A percentile compares a stretch with the other conserved stretches of the same genome.
These are phyloP conservation scores for Ericerus pela DNA, from an alignment of 1,140 invertebrate species.

Conservation along the genomic window DNA sequence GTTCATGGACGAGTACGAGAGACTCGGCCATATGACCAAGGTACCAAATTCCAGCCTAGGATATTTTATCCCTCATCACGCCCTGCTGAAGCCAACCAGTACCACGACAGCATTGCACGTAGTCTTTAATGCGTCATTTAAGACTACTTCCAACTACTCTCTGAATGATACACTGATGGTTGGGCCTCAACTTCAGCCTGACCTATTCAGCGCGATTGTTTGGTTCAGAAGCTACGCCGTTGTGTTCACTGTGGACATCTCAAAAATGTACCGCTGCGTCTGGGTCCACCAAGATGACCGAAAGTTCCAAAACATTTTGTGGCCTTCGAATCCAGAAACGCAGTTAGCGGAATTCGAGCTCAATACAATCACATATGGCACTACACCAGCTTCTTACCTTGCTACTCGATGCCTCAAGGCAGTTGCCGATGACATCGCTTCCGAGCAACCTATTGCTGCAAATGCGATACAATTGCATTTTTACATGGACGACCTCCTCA, in stretches of 20 bases:
- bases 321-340: constrained; percentile 17
- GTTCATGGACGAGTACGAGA: not conserved
- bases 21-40: not conserved
- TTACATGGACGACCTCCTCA: constrained; percentile 30
- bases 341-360: constrained; percentile 18
- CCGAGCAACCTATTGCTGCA: constrained; percentile 23
- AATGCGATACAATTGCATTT: constrained; percentile 23
- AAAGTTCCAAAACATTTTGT: constrained; percentile 29
- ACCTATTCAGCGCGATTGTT: constrained; percentile 25
- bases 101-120: constrained; percentile 26
- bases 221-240: constrained; percentile 24
- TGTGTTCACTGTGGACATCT: constrained; percentile 28
- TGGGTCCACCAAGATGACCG: constrained; percentile 23
- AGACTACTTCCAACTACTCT: constrained; percentile 22
- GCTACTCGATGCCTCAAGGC: constrained; percentile 23
- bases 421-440: constrained; percentile 25
- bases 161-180: constrained; percentile 24
- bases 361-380: constrained; percentile 20
- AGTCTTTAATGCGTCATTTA: constrained; percentile 28
- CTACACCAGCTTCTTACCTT: constrained; percentile 20
- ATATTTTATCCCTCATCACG: constrained; percentile 25
- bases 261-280: constrained; percentile 31
- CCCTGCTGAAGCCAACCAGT: constrained; percentile 20
- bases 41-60: not conserved
- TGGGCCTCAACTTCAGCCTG: constrained; percentile 26